Base-by-base conservation (phyloP, 1,140 invertebrate species). In the Plutomurus gul region DNA sequence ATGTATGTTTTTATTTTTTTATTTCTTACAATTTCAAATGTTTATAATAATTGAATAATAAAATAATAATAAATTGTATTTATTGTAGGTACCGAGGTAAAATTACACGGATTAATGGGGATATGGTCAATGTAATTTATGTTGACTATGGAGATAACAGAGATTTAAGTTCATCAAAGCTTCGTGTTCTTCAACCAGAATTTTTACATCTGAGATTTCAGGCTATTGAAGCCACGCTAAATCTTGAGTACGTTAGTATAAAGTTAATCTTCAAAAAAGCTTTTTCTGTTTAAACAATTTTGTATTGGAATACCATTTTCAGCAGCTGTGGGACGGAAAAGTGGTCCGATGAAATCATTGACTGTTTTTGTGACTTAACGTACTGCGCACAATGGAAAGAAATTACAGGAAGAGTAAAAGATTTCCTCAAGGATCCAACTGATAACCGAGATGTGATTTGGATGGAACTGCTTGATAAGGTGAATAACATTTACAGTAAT, bases 351-450 rank as follows among this genome's bases (percentile, higher is more conserved):
- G 78, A 79, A 30, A 43, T 65, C 20, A 82, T 83, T 33, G 74
- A 71, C 16, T 37, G 40, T 13, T 80, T 82, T 60, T 78, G 81
- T 56, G 74, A 83, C 39, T 20, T 78, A 25, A 81, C 74, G 6
- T 78, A 75, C 37, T 83, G 79, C 60, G 82, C 79, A n/a, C 71
- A 79, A n/a, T 83, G 82, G 82, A 76, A 74, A 39, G 13, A 49
- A 43, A 8, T 83, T 1, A 81, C 80, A 27, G 77, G 70, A 27
- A 77, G 51, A 30, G 60, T 77, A 20, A 77, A 75, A 70, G 76
- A 74, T 3, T 81, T 73, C 39, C 37, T 81, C 11, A 81, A 79
- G 46, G 75, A 79, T 30, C 20, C 36, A 11, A 46, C 20, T 1
- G 37, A 65, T 71, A 71, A 37, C 13, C 39, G 47, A 39, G 49